Base-by-base conservation (phyloP, 2,797 vertebrate genomes). In the Poeciliopsis turneri region DNA sequence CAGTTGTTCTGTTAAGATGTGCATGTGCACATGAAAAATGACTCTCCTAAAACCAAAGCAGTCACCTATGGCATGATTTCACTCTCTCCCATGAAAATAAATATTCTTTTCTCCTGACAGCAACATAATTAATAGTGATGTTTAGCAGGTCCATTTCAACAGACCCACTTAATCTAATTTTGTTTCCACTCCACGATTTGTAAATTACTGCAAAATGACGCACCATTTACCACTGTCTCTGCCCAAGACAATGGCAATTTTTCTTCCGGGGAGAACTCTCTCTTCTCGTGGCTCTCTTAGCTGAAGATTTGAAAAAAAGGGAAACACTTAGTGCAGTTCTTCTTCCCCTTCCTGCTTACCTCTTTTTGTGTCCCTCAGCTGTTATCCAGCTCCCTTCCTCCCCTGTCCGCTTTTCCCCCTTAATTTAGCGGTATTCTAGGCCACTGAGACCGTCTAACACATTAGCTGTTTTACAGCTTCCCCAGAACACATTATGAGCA, bases 121-220 rank as follows among this genome's bases (percentile, higher is more conserved):
- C 89, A 55, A 85, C 90, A 93, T 96, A 95, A 96, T 96, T 95
- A 96, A 96, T 95, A 91, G 94, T 95, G 94, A 96, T 94, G 94
- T 95, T 96, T 94, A 96, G 94, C 94, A 92, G 93, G 95, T 94
- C 93, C 93, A 94, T 95, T 96, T 96, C 93, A 94, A 94, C 89
- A 74, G 88, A 93, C 89, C 94, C 93, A 94, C 93, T 96, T 96
- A 95, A 96, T 96, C 95, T 96, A 95, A 96, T 96, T 96, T 95
- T 95, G 94, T 96, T 96, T 96, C 95, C 94, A 94, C 94, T 95
- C 91, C 28, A 82, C 91, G 95, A 95, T 96, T 95, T 95, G 95
- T 96, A 96, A 96, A 96, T 96, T 94, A 96, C 94, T 92, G 90
- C 92, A 94, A 94, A 95, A 95, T 94, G 94, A 96, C 87, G 92